Evolutionary conservation across 2,888 invertebrate genomes (phyloP).

Genomic region (Drosophila lutescens): DNA sequence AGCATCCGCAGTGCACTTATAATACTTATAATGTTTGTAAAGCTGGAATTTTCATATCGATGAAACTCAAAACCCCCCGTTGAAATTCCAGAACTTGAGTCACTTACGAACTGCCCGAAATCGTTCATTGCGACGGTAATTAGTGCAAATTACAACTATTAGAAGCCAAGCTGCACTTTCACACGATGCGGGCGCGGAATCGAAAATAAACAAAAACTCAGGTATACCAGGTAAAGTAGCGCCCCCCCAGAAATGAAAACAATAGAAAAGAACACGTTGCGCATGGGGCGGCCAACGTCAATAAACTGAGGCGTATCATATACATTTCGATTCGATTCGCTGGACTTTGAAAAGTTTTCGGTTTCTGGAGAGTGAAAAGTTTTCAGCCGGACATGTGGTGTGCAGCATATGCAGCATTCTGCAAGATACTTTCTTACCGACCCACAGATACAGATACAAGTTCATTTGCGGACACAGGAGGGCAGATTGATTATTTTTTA

Average conservation of each 20-base stretch:
- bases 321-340: constrained; percentile 50
- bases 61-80: too few relatives aligned
- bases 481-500: constrained; percentile 50
- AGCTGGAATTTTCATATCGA: not conserved
- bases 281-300: constrained; percentile 68
- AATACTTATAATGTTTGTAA: not conserved
- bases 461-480: constrained; percentile 49
- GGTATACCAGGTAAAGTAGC: too few relatives aligned
- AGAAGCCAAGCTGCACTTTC: constrained; percentile 66
- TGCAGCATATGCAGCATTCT: constrained; percentile 68
- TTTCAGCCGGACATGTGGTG: constrained; percentile 39
- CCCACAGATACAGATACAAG: constrained; percentile 53
- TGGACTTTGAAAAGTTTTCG: constrained; percentile 55
- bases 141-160: constrained; percentile 38
- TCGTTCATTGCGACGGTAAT: constrained; percentile 49
- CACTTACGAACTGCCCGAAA: constrained; percentile 72
- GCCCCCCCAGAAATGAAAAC: constrained; percentile 12
- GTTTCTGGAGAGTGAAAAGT: constrained; percentile 37
- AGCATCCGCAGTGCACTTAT: constrained; percentile 56
- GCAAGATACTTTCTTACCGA: constrained; percentile 54
- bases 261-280: constrained; percentile 57
- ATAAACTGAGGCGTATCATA: constrained; percentile 52
- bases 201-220: constrained; percentile 22
- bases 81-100: not conserved
- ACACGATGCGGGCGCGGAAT: constrained; percentile 54